Evolutionary conservation across 1,140 invertebrate genomes (phyloP).

Genomic region (Apis dorsata): DNA sequence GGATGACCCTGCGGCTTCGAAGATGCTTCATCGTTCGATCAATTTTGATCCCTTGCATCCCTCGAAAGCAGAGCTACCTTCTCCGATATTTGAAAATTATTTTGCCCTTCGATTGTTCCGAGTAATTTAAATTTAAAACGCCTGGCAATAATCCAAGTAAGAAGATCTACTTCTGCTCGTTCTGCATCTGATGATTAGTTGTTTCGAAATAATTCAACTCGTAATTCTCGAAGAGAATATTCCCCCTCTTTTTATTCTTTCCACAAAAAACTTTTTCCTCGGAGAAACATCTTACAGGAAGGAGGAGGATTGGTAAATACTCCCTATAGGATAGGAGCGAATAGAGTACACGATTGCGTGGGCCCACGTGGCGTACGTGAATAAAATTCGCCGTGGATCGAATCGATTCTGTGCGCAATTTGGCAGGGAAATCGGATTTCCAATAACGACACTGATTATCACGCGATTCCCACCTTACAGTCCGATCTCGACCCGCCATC

Average conservation of each 20-base stretch:
- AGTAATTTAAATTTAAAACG: too few species aligned
- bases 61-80: neutral
- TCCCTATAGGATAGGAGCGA: neutral
- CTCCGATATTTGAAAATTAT: too few species aligned
- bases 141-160: too few species aligned
- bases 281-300: neutral
- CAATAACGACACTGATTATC: slow-evolving; percentile 66
- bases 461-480: slow-evolving; percentile 63
- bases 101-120: too few species aligned
- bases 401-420: slow-evolving; percentile 63
- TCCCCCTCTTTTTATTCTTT: too few species aligned
- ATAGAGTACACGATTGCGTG: slow-evolving; percentile 10
- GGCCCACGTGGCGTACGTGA: slow-evolving; percentile 41
- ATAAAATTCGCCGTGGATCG: slow-evolving; percentile 53
- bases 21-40: neutral
- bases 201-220: too few species aligned
- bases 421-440: slow-evolving; percentile 65
- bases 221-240: too few species aligned
- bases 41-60: slow-evolving; percentile 7
- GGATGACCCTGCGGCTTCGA: neutral
- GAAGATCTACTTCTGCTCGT: too few species aligned
- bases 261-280: neutral
- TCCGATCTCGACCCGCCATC: slow-evolving; percentile 4
- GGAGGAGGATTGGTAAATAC: slow-evolving; percentile 18
- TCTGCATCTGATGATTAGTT: too few species aligned